Base-by-base conservation (phyloP, 1,140 invertebrate species). In the Zaprionus ghesquierei region DNA sequence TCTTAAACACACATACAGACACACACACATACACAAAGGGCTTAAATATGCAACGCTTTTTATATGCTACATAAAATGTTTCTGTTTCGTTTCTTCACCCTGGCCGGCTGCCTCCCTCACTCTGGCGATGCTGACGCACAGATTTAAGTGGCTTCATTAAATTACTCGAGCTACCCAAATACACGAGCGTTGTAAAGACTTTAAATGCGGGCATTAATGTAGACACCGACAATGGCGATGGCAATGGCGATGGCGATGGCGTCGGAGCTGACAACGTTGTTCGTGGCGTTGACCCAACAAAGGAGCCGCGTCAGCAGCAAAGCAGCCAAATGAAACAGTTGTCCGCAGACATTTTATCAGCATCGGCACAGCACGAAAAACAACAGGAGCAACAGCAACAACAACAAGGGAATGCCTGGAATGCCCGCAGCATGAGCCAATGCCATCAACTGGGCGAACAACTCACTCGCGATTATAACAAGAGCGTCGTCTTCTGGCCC, bases 111-210 rank as follows among this genome's bases (percentile, higher is more conserved):
- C 38, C 33, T n/a, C 25, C 31, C 25, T 69, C 29, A 62, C 69
- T 60, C 71, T 68, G 74, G 49, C 63, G 68, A 18, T 68, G 61
- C 70, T 66, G 68, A 70, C 60, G 82, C 79, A 63, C 75, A 91
- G 90, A 90, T 84, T 86, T 91, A 84, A 91, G 87, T 86, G 81
- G 84, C 75, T 91, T 91, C 75, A 90, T 91, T 79, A 87, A 90
- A 84, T 81, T 91, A 74, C 87, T 91, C 13, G 90, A 91, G 78
- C 87, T 79, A 66, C 81, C 87, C 55, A 89, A 91, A 79, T 91
- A 91, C 81, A 89, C 84, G 44, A 91, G 75, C 81, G 71, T 91
- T 79, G 85, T 91, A 72, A 91, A 84, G 77, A 91, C 85, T 78
- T 89, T 91, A 81, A 89, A 91, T 87, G 81, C 79, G 76, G 90